Evolutionary conservation across 2,113 vertebrate species (phyloP).

Genomic region (Herpailurus yagouaroundi): DNA sequence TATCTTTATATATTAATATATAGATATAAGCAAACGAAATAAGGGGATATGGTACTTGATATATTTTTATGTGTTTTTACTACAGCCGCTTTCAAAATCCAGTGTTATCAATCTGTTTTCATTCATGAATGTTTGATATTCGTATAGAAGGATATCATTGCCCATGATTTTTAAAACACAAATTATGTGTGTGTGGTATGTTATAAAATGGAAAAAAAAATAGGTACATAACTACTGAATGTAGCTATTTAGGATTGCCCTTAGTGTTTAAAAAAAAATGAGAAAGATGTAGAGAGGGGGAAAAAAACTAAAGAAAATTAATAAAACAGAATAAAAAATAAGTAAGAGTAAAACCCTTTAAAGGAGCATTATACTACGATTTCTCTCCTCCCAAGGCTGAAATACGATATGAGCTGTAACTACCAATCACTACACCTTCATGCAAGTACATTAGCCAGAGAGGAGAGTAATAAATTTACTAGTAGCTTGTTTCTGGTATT

Average conservation of each 20-base stretch:
- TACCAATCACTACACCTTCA: conserved; percentile 27
- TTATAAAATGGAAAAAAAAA: neutral
- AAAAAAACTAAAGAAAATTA: conserved; percentile 28
- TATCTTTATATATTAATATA: neutral
- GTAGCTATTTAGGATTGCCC: neutral
- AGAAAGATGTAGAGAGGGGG: neutral
- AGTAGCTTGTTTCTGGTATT: conserved; percentile 30
- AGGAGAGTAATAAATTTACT: conserved; percentile 57
- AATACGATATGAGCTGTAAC: conserved; percentile 48
- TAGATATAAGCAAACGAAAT: neutral
- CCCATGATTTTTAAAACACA: neutral
- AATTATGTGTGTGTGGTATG: neutral
- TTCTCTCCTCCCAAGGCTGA: conserved; percentile 32
- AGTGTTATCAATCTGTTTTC: neutral
- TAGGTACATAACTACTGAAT: neutral
- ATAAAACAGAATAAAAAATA: conserved; percentile 35
- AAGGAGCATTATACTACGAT: neutral
- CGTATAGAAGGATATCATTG: neutral
- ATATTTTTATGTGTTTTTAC: neutral
- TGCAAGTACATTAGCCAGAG: conserved; percentile 63
- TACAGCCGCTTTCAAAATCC: neutral
- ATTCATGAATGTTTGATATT: neutral
- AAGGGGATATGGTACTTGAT: neutral
- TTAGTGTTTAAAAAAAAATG: neutral
- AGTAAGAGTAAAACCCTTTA: conserved; percentile 34